Base-by-base conservation (phyloP, 2,113 vertebrate genomes). In the Epinephelus moara region DNA sequence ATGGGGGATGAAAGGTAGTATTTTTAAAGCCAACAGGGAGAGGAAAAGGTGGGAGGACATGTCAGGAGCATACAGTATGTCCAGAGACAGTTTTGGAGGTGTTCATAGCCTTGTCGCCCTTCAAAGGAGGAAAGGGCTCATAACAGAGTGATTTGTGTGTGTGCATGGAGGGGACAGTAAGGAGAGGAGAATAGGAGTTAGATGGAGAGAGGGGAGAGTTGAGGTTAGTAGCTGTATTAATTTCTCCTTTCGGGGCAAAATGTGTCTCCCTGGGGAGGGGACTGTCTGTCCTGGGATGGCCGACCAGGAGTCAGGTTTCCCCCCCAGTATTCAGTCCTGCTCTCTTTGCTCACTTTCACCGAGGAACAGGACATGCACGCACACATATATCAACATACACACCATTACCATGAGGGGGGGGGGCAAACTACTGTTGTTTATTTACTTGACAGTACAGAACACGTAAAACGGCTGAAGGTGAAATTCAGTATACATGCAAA, bases 211-310 rank as follows among this genome's bases (percentile, higher is more conserved):
- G 30, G 37, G 75, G 70, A 84, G 83, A 91, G 67, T 75, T 7
- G 91, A 92, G 93, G 85, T 91, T 89, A 89, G 89, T 72, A 10
- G 86, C 57, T 90, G 92, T 94, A 95, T 96, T 95, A 55, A 95
- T 96, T 95, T 96, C 94, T 91, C 86, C 94, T 94, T 95, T 95
- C 92, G 37, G 91, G 74, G 91, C 94, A 93, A 91, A 95, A 95
- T 91, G 81, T 76, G 87, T 89, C 82, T 92, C 88, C 76, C 63
- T 2, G 1, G 78, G 84, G 86, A 94, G 61, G 70, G 72, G 70
- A 91, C 92, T 92, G 90, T 93, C 93, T 94, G 92, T 95, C 92
- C 90, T 42, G 87, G 87, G 89, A 92, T 80, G 85, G 83, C 70
- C 8, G 18, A 75, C 63, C 73, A 40, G 71, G 91, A 88, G 84